Evolutionary conservation across 1,140 invertebrate genomes (phyloP), one percentile per base, ranked within the genome.

Genomic region (Panulirus ornatus): DNA sequence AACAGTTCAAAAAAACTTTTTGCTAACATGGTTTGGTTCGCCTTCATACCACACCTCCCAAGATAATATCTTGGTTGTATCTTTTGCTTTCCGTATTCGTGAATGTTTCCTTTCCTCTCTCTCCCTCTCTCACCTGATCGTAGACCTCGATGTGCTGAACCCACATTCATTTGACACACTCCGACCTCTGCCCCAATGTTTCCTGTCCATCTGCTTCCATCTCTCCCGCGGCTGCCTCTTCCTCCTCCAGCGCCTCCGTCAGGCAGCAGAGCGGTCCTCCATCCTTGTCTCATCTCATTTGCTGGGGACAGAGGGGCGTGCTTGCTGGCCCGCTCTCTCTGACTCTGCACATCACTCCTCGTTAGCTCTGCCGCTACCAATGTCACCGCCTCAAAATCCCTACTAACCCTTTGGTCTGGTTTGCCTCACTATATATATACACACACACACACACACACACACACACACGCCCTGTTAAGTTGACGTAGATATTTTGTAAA

Each of bases 381-480:
- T 34, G n/a, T 47, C 44, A 11, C 44, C 44, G 16, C 44, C 44
- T 47, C 8, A 1, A 8, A 8, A 8, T 34, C 63, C n/a, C n/a
- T 70, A 11, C 63, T 0, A 19, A 16, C 34, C 71, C 38, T 36
- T 16, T 30, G 16, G 5, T 30, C 34, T 36, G 14, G n/a, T 38
- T 3, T 70, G 9, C n/a, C 34, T 44, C 40, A 44, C 27, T 51
- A 51, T 51, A 30, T 47, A 27, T 51, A 51, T 44, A 14, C 76
- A 34, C 44, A 8, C 76, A n/a, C 44, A 16, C 51, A 79, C 44
- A n/a, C 40, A 2, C 38, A 51, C 42, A 6, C 44, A 27, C 44
- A 79, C 76, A n/a, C 51, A 38, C 51, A 51, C n/a, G 27, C 6
- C 70, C 42, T 73, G 70, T 79, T 79, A 34, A 22, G n/a, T 79